A percentile compares a stretch with the other conserved stretches of the same genome.
phyloP scores from a whole-genome alignment of 1,140 invertebrate species.

The Lerema accius region DNA sequence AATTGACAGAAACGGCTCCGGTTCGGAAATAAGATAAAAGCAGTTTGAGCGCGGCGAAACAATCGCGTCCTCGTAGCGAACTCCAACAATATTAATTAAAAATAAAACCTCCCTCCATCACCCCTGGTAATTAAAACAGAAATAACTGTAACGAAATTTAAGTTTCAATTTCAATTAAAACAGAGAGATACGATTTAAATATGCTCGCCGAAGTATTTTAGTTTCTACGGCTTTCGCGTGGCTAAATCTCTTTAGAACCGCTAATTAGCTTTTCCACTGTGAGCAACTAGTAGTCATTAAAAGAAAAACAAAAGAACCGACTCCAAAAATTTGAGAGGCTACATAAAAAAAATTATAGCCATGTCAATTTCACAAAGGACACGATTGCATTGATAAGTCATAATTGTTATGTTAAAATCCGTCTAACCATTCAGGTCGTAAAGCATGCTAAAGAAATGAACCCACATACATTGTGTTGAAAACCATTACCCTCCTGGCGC shows the following conservation, averaged over 20 bases:
- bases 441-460: no score
- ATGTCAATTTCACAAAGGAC: no score
- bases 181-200: constrained; percentile 45
- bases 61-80: constrained; percentile 49
- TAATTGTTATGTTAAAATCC: no score
- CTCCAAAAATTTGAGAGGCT: no score
- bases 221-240: constrained; percentile 37
- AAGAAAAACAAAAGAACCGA: no score
- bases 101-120: constrained; percentile 61
- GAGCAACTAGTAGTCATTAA: no score
- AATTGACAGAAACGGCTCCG: constrained; percentile 34
- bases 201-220: constrained; percentile 38
- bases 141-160: constrained; percentile 58
- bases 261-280: constrained; percentile 32
- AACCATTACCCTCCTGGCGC: no score
- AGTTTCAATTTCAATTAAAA: constrained; percentile 51
- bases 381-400: no score
- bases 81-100: constrained; percentile 71
- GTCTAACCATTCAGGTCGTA: no score
- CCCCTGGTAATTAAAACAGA: constrained; percentile 65
- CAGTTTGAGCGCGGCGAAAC: constrained; percentile 50
- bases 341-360: no score
- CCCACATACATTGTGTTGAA: no score
- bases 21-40: constrained; percentile 48
- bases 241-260: constrained; percentile 20